A percentile compares a stretch with the other conserved stretches of the same genome.
Conservation (phyloP, 1,140 invertebrate species). For the Antheraea mylitta region DNA sequence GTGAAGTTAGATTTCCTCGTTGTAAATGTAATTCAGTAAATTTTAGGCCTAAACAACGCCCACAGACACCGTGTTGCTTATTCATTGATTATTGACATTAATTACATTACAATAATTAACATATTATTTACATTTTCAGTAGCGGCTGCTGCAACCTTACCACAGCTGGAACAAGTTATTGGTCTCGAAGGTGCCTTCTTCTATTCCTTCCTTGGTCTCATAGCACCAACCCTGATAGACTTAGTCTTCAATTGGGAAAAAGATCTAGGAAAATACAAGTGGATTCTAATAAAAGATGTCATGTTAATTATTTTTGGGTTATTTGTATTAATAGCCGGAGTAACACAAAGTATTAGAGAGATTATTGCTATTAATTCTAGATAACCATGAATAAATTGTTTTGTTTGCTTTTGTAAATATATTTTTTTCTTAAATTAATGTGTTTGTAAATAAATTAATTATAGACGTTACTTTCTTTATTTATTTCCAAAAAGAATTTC, state of each 20-base stretch:
- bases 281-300: slow-evolving; percentile 84
- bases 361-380: slow-evolving; percentile 44
- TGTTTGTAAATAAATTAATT: neutral
- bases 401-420: neutral
- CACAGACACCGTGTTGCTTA: neutral
- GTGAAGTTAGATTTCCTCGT: no score
- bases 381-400: neutral
- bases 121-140: slow-evolving; percentile 77
- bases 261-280: slow-evolving; percentile 81
- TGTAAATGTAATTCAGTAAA: no score
- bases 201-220: slow-evolving; percentile 91
- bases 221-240: slow-evolving; percentile 92
- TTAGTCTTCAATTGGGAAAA: slow-evolving; percentile 84
- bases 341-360: slow-evolving; percentile 66
- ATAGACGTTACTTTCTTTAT: neutral
- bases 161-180: slow-evolving; percentile 91
- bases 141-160: slow-evolving; percentile 87
- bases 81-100: neutral
- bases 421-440: neutral
- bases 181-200: slow-evolving; percentile 93
- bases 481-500: neutral
- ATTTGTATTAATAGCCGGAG: slow-evolving; percentile 64
- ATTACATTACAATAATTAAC: neutral
- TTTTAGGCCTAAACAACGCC: no score
- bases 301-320: slow-evolving; percentile 71